Percentiles rank a stretch among this genome's conserved stretches.
Conservation (phyloP, 2,888 invertebrate species). For the Melinaea menophilus region DNA sequence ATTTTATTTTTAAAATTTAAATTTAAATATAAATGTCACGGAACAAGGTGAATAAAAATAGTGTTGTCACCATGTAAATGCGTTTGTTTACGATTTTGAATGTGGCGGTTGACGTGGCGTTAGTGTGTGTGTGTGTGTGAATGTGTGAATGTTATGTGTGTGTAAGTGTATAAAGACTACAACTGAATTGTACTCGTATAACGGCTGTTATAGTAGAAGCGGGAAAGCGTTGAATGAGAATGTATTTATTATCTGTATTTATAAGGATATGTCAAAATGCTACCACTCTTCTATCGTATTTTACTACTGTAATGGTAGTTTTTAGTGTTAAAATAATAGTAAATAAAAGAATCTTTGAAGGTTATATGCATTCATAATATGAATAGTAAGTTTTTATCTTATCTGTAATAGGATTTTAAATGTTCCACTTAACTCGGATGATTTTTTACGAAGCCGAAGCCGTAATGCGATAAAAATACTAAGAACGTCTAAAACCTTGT, state of each 20-base stretch:
- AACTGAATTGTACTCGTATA: neutral
- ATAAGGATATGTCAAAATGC: too few relatives aligned
- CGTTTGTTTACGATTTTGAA: too few relatives aligned
- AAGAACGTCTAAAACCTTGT: slow-evolving; percentile 14
- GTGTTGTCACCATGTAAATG: too few relatives aligned
- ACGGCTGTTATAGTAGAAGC: slow-evolving; percentile 2
- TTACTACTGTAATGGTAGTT: too few relatives aligned
- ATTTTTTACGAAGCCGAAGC: slow-evolving; percentile 16
- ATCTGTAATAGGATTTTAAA: slow-evolving; percentile 19
- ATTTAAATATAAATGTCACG: too few relatives aligned
- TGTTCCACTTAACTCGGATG: slow-evolving; percentile 13
- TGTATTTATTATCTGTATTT: neutral
- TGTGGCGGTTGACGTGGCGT: too few relatives aligned
- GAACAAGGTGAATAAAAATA: too few relatives aligned
- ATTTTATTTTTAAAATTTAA: too few relatives aligned
- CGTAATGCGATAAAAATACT: slow-evolving; percentile 18
- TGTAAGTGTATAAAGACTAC: neutral
- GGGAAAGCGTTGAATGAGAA: neutral
- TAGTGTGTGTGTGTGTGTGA: neutral
- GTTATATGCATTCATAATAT: neutral
- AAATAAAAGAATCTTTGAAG: too few relatives aligned
- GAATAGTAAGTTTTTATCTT: neutral
- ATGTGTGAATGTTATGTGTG: neutral
- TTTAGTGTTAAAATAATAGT: too few relatives aligned
- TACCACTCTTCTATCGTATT: too few relatives aligned